Evolutionary conservation across 2,113 vertebrate genomes (phyloP).

Genomic region (Trinectes maculatus): DNA sequence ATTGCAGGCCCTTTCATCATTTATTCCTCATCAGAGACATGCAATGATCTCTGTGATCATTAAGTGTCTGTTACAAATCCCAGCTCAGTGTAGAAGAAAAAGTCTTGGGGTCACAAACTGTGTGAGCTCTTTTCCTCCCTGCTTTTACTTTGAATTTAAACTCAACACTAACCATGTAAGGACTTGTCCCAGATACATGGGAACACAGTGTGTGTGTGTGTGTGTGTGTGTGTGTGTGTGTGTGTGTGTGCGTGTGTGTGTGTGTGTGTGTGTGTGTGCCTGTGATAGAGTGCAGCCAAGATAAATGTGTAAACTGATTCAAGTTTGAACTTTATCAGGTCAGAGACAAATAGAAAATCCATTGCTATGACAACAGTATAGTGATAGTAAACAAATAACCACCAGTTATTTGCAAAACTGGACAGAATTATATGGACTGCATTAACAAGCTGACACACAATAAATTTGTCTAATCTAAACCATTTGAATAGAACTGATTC

Average conservation of each 20-base stretch:
- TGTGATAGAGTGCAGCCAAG: too few species aligned
- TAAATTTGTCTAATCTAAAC: constrained; percentile 16
- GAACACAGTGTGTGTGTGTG: too few species aligned
- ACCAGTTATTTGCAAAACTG: constrained; percentile 1
- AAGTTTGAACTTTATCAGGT: too few species aligned
- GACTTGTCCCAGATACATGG: background rate
- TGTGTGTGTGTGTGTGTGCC: too few species aligned
- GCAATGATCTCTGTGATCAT: constrained; percentile 13
- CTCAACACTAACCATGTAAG: constrained; percentile 4
- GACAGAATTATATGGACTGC: background rate
- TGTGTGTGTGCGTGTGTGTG: too few species aligned
- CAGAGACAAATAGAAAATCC: background rate
- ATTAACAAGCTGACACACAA: constrained; percentile 2
- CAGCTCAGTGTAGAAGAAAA: background rate
- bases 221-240: too few species aligned
- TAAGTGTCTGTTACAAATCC: background rate
- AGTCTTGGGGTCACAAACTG: background rate
- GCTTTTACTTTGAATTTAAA: background rate
- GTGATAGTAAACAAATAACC: too few species aligned
- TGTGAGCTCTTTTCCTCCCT: background rate
- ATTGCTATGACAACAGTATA: constrained; percentile 7
- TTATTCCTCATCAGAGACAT: constrained; percentile 15
- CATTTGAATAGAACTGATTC: constrained; percentile 3
- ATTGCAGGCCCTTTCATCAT: constrained; percentile 54
- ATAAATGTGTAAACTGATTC: too few species aligned